A percentile compares a stretch with the other conserved stretches of the same genome.
phyloP scores from a whole-genome alignment of 2,113 vertebrate species.

The Rousettus leschenaultii region DNA sequence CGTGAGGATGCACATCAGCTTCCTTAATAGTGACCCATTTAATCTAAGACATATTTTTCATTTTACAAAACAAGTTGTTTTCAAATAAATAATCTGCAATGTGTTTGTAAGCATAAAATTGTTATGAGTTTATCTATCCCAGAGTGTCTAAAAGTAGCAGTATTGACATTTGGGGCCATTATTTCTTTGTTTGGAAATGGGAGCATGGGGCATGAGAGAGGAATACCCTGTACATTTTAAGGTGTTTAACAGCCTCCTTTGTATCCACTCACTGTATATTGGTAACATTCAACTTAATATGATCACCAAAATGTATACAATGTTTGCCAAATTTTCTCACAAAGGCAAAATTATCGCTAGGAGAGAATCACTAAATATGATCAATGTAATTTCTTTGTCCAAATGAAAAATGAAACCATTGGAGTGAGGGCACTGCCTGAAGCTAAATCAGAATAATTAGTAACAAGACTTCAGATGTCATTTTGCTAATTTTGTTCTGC shows the following conservation, averaged over 20 bases:
- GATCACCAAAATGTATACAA: not conserved
- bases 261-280: not conserved
- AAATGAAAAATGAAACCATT: not conserved
- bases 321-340: not conserved
- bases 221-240: not conserved
- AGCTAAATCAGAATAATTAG: not conserved
- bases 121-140: not conserved
- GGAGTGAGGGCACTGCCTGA: not conserved
- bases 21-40: too few relatives aligned
- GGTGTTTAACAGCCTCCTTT: too few relatives aligned
- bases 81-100: not conserved
- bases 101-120: not conserved
- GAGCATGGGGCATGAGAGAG: not conserved
- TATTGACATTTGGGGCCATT: not conserved
- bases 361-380: too few relatives aligned
- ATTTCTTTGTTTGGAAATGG: too few relatives aligned
- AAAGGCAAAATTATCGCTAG: not conserved
- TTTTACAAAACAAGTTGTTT: not conserved
- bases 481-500: not conserved
- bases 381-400: not conserved
- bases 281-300: too few relatives aligned
- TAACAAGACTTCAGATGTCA: not conserved
- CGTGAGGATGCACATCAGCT: too few relatives aligned
- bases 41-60: too few relatives aligned
- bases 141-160: not conserved